Evolutionary conservation across 64 coral and sea anemone genomes (phyloP).

Genomic region (Anthopleura sola): DNA sequence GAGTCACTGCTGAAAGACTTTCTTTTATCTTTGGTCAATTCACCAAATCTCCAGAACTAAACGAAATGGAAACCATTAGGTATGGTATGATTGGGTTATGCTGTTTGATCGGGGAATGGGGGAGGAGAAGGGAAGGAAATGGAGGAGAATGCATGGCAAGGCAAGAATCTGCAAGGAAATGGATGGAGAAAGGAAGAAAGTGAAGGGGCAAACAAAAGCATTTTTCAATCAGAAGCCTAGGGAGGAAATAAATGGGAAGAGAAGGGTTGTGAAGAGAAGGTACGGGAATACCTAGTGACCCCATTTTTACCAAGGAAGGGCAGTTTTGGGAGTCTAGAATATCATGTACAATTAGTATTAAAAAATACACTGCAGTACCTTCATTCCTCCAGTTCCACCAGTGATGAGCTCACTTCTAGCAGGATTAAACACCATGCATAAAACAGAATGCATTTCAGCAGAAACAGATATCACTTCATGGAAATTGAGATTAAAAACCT

Average conservation of each 20-base stretch:
- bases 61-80: background rate
- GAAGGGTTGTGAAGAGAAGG: background rate
- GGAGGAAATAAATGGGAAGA: background rate
- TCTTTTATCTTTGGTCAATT: slow-evolving; percentile 41
- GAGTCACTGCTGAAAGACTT: slow-evolving; percentile 60
- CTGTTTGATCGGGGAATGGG: background rate
- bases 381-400: slow-evolving; percentile 95
- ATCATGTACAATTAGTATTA: too few species aligned
- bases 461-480: slow-evolving; percentile 96
- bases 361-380: slow-evolving; percentile 17
- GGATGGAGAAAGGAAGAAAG: too few species aligned
- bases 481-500: slow-evolving; percentile 98
- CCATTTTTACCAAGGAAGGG: too few species aligned
- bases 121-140: background rate
- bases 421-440: slow-evolving; percentile 97
- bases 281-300: too few species aligned
- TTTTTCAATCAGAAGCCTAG: too few species aligned
- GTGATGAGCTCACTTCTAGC: slow-evolving; percentile 86
- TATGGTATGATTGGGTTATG: background rate
- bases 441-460: slow-evolving; percentile 92
- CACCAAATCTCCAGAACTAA: slow-evolving; percentile 99
- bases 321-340: too few species aligned
- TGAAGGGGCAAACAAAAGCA: too few species aligned
- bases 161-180: too few species aligned
- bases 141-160: background rate